Evolutionary conservation across 2,888 invertebrate genomes (phyloP), one percentile per base, ranked within the genome.

Genomic region (Sphaerophoria taeniata): DNA sequence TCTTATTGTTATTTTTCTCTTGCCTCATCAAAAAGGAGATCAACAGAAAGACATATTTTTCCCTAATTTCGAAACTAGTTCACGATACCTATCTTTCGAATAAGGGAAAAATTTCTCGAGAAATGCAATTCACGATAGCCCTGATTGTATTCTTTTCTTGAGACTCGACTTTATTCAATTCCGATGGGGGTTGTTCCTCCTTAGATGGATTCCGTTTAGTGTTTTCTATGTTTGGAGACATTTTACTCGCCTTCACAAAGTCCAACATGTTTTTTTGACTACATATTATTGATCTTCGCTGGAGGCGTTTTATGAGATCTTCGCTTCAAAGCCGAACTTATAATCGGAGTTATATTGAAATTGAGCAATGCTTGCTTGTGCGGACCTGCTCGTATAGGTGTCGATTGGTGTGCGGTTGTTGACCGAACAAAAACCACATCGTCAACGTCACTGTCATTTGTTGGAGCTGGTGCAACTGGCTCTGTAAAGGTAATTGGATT

Each of bases 321-420:
- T 9, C 39, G 34, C 49, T 58, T 56, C 2, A 34, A 12, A 47
- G n/a, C 5, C 3, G 58, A 9, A 45, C 36, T 60, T 6, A 31
- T 9, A 6, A 72, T 80, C 0, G 65, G 78, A 16, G 71, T 75
- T 16, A 56, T 74, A 7, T 9, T 61, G n/a, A 76, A 78, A 36
- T 83, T 82, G 0, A 75, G 47, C 12, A 60, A 31, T 0, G 63
- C 24, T 53, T 79, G 56, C 14, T 83, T 69, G 2, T 55, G 5
- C 0, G 53, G 67, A n/a, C 61, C 39, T 14, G 63, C 87, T 24
- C 76, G 87, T 55, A 89, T 14, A 2, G 90, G 90, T 1, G 90
- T 90, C 6, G 89, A 90, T 63, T 88, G 88, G 39, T 87, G 87
- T 12, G 79, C 74, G 34, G 72, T 70, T 5, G 56, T 24, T 24